Conservation (phyloP, 2,888 invertebrate genomes). For the Mimachlamys varia region DNA sequence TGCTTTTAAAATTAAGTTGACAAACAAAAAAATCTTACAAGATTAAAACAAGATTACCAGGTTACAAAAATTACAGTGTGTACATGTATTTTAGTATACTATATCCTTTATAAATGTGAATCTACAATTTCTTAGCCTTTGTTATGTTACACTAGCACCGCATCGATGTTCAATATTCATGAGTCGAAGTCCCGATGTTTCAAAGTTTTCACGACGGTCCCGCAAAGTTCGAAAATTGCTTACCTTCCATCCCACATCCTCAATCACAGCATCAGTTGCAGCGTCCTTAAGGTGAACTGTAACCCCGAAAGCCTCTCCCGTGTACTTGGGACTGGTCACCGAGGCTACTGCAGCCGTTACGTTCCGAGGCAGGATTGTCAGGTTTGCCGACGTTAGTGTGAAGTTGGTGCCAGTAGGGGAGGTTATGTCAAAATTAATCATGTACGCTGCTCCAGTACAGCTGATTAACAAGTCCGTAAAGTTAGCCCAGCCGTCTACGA, state of each 20-base stretch:
- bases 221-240: too few relatives aligned
- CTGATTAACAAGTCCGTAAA: slow-evolving; percentile 72
- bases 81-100: too few relatives aligned
- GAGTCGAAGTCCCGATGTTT: too few relatives aligned
- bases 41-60: too few relatives aligned
- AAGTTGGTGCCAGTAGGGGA: slow-evolving; percentile 64
- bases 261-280: slow-evolving; percentile 50
- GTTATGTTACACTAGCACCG: too few relatives aligned
- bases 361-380: slow-evolving; percentile 55
- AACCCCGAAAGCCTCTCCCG: slow-evolving; percentile 51
- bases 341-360: slow-evolving; percentile 48
- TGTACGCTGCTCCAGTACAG: slow-evolving; percentile 67
- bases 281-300: slow-evolving; percentile 55
- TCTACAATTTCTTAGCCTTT: too few relatives aligned
- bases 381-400: slow-evolving; percentile 48
- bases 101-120: too few relatives aligned
- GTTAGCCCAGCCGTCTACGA: slow-evolving; percentile 71
- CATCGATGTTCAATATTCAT: too few relatives aligned
- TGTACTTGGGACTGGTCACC: slow-evolving; percentile 40
- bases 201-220: too few relatives aligned
- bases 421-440: slow-evolving; percentile 64
- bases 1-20: too few relatives aligned
- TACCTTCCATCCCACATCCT: slow-evolving; percentile 61
- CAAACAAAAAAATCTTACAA: too few relatives aligned
- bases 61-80: too few relatives aligned